A percentile compares a stretch with the other conserved stretches of the same genome.
These are phyloP conservation scores for Temnothorax curvispinosus DNA, from an alignment of 1,140 invertebrate species.

Conservation along the genomic window DNA sequence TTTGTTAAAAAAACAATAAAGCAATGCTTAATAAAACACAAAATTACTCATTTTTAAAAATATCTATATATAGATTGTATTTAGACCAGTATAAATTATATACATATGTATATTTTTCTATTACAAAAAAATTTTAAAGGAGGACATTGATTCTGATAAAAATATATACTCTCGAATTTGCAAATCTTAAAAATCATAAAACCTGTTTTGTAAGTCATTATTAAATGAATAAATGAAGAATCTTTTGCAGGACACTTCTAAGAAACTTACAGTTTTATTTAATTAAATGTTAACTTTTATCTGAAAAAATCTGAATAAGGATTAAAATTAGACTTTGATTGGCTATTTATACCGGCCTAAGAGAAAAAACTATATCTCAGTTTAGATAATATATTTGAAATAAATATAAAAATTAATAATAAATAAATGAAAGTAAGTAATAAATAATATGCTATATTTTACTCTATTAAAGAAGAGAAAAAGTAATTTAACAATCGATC, in stretches of 20 bases:
- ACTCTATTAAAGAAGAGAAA: neutral
- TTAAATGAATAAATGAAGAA: neutral
- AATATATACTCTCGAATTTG: neutral
- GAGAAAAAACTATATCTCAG: neutral
- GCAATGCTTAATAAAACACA: neutral
- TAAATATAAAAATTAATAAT: neutral
- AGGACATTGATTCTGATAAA: neutral
- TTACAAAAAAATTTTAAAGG: neutral
- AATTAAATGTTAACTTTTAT: neutral
- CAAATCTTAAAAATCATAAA: neutral
- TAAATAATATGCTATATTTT: neutral
- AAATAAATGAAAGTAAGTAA: too few species aligned
- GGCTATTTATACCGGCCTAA: too few species aligned
- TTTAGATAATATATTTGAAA: constrained; percentile 6
- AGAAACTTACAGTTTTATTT: neutral
- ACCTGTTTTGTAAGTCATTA: neutral
- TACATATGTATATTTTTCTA: neutral
- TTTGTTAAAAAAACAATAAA: neutral
- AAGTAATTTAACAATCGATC: neutral
- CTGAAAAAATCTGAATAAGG: too few species aligned
- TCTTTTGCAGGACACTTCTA: neutral
- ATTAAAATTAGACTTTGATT: too few species aligned
- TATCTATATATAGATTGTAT: neutral
- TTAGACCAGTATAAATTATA: neutral
- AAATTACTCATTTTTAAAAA: neutral